Conservation (phyloP, 2,797 vertebrate species). For the Picus viridis region DNA sequence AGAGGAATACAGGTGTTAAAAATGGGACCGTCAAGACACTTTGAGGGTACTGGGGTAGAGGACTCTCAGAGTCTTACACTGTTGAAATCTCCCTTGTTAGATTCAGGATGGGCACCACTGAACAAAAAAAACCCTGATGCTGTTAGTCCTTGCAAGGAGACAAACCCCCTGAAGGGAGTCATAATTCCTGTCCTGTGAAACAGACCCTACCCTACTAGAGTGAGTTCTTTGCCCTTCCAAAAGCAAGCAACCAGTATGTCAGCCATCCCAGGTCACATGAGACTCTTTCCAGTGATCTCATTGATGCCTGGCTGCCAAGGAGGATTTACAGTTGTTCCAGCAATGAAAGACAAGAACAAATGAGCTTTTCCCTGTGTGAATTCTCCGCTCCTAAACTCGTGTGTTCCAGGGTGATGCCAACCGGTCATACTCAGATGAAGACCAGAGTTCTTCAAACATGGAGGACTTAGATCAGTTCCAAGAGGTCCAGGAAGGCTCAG, state of each 20-base stretch:
- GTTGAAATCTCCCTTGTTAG: neutral
- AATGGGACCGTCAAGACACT: neutral
- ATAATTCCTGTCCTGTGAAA: neutral
- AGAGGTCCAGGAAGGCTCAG: slow-evolving; percentile 87
- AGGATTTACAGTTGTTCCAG: neutral
- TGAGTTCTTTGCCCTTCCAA: neutral
- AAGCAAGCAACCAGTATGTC: neutral
- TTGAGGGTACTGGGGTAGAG: neutral
- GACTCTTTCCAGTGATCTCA: neutral
- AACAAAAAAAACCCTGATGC: neutral
- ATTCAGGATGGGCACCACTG: neutral
- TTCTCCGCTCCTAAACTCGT: slow-evolving; percentile 28
- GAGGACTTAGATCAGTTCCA: slow-evolving; percentile 92
- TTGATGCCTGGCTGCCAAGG: neutral
- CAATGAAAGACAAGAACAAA: neutral
- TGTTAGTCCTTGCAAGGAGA: neutral
- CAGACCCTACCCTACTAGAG: neutral
- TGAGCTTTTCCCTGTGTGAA: neutral
- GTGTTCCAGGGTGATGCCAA: slow-evolving; percentile 92
- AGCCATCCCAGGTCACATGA: neutral
- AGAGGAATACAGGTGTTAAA: neutral
- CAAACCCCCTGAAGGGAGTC: neutral
- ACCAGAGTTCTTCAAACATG: slow-evolving; percentile 92
- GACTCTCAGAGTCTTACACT: neutral
- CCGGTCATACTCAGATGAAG: slow-evolving; percentile 94